Evolutionary conservation across 1,140 invertebrate genomes (phyloP).

Genomic region (Pollicipes pollicipes): DNA sequence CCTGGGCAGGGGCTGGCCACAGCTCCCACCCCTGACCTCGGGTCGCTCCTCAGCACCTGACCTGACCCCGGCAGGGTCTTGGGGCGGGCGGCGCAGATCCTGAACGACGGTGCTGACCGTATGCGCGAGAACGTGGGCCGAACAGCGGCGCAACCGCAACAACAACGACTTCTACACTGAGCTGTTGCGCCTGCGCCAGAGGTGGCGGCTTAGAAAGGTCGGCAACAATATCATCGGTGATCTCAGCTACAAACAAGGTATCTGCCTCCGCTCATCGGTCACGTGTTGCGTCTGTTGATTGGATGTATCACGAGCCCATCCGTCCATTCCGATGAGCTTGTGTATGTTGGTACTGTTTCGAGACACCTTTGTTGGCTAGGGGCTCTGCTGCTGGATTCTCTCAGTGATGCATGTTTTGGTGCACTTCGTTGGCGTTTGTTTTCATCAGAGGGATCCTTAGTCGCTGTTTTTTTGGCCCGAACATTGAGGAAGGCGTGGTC

Average conservation of each 20-base stretch:
- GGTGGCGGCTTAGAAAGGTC: constrained; percentile 88
- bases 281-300: constrained; percentile 9
- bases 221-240: constrained; percentile 89
- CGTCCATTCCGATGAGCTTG: constrained; percentile 7
- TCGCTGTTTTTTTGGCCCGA: too few species aligned
- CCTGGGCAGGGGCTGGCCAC: too few species aligned
- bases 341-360: constrained; percentile 6
- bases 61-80: constrained; percentile 38
- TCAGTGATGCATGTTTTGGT: too few species aligned
- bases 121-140: constrained; percentile 56
- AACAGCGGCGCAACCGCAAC: constrained; percentile 43
- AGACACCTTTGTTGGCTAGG: constrained; percentile 4
- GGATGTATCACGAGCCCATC: background rate
- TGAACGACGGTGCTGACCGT: constrained; percentile 67
- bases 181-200: constrained; percentile 66
- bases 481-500: too few species aligned
- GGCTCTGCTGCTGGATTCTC: background rate
- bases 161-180: constrained; percentile 79
- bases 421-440: too few species aligned
- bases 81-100: constrained; percentile 56
- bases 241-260: constrained; percentile 50
- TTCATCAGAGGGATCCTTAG: too few species aligned
- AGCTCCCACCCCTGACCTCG: too few species aligned
- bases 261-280: constrained; percentile 47
- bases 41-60: too few species aligned